These are phyloP conservation scores for Danio choprae DNA, from an alignment of 2,797 vertebrate species.

Conservation along the genomic window DNA sequence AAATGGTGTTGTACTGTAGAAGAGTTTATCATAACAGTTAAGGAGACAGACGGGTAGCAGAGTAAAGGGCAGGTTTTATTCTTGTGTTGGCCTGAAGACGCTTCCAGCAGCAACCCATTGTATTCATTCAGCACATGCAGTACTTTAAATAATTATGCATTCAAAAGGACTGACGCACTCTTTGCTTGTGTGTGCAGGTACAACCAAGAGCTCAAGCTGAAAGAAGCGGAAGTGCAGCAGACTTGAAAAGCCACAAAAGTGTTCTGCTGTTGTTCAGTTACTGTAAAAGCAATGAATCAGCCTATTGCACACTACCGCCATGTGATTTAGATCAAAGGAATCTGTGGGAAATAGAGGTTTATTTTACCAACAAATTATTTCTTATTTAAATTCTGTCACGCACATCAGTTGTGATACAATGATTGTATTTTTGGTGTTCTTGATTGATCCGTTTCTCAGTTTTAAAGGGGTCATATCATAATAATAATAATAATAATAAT, in stretches of 20 bases:
- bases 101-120: background rate
- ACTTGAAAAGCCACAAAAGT: slow-evolving; percentile 17
- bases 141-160: slow-evolving; percentile 3
- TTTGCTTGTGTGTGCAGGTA: slow-evolving; percentile 54
- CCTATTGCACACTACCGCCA: slow-evolving; percentile 25
- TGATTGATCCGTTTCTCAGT: slow-evolving; percentile 6
- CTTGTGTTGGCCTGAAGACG: no score
- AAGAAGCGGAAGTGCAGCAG: slow-evolving; percentile 33
- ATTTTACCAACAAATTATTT: background rate
- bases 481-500: background rate
- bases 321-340: slow-evolving; percentile 18
- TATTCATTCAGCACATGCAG: background rate
- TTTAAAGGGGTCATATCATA: background rate
- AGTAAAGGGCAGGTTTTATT: background rate
- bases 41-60: background rate
- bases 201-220: slow-evolving; percentile 53
- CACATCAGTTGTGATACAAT: background rate
- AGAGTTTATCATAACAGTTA: background rate
- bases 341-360: slow-evolving; percentile 2
- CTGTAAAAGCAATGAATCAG: slow-evolving; percentile 22
- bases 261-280: slow-evolving; percentile 8
- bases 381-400: background rate
- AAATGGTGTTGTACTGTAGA: background rate
- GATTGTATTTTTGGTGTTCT: slow-evolving; percentile 5
- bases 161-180: background rate